phyloP scores from a whole-genome alignment of 1,140 invertebrate genomes.

The Bombus sibiricus region DNA sequence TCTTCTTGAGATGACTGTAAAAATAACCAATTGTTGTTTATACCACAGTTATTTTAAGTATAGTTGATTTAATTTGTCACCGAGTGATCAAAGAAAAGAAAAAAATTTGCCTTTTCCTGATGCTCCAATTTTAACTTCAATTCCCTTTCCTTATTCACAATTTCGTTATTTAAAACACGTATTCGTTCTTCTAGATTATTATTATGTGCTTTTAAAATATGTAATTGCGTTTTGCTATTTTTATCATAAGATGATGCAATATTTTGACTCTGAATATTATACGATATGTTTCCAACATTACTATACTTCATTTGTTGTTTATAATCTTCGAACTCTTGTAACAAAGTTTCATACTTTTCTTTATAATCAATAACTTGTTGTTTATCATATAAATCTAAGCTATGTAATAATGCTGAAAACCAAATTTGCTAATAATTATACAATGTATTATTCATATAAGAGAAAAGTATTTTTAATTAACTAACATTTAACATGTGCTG shows the following conservation, averaged over 20 bases:
- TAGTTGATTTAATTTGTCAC: not conserved
- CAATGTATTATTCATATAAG: not conserved
- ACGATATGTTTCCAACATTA: slow-evolving; percentile 63
- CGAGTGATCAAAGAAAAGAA: not conserved
- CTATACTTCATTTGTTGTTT: slow-evolving; percentile 79
- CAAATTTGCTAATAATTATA: slow-evolving; percentile 25
- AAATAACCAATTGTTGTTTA: slow-evolving; percentile 2
- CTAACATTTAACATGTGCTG: slow-evolving; percentile 75
- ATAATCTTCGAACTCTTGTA: slow-evolving; percentile 81
- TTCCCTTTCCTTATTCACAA: slow-evolving; percentile 84
- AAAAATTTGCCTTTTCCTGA: slow-evolving; percentile 74
- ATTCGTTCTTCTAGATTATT: slow-evolving; percentile 86
- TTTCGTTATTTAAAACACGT: slow-evolving; percentile 85
- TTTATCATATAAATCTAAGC: slow-evolving; percentile 69
- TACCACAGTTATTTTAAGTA: not conserved
- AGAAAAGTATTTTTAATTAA: slow-evolving; percentile 10
- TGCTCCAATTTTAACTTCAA: slow-evolving; percentile 83
- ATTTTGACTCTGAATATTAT: slow-evolving; percentile 79
- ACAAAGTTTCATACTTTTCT: slow-evolving; percentile 81
- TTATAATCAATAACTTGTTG: slow-evolving; percentile 77
- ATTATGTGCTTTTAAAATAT: slow-evolving; percentile 84
- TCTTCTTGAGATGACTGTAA: slow-evolving; percentile 83
- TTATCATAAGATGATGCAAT: slow-evolving; percentile 64
- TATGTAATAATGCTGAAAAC: slow-evolving; percentile 73
- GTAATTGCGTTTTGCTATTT: slow-evolving; percentile 78